A percentile compares a stretch with the other conserved stretches of the same genome.
These are phyloP conservation scores for Holacanthella duospinosa DNA, from an alignment of 2,888 invertebrate species.

Conservation along the genomic window DNA sequence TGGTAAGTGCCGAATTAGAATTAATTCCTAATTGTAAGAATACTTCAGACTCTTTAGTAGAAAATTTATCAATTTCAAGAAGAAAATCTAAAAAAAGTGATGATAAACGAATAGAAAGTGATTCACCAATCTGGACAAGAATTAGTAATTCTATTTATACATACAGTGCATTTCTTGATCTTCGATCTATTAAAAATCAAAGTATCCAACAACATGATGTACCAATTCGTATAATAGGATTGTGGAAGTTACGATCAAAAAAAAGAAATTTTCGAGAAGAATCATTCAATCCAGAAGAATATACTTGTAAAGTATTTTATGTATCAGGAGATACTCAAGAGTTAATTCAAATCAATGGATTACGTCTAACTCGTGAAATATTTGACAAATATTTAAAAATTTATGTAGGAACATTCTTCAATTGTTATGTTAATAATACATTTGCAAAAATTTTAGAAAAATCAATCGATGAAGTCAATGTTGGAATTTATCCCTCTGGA, in stretches of 20 bases:
- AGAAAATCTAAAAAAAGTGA: too few species aligned
- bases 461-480: slow-evolving; percentile 6
- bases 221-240: slow-evolving; percentile 23
- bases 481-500: slow-evolving; percentile 26
- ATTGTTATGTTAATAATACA: slow-evolving; percentile 22
- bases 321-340: slow-evolving; percentile 6
- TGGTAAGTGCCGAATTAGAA: too few species aligned
- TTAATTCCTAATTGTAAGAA: too few species aligned
- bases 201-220: background rate
- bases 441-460: background rate
- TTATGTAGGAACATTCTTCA: slow-evolving; percentile 28
- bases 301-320: slow-evolving; percentile 26
- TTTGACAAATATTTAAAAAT: slow-evolving; percentile 34
- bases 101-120: background rate
- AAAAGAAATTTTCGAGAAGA: slow-evolving; percentile 17
- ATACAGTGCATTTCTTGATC: slow-evolving; percentile 39
- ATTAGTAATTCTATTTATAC: slow-evolving; percentile 35
- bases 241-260: slow-evolving; percentile 21
- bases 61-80: too few species aligned
- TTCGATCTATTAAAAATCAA: slow-evolving; percentile 10
- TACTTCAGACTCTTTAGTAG: too few species aligned
- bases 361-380: slow-evolving; percentile 18
- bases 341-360: background rate
- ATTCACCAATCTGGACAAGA: slow-evolving; percentile 30
- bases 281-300: slow-evolving; percentile 19